Percentiles rank a stretch among this genome's conserved stretches.
phyloP scores from a whole-genome alignment of 2,797 vertebrate genomes.

The Lagocephalus sceleratus region DNA sequence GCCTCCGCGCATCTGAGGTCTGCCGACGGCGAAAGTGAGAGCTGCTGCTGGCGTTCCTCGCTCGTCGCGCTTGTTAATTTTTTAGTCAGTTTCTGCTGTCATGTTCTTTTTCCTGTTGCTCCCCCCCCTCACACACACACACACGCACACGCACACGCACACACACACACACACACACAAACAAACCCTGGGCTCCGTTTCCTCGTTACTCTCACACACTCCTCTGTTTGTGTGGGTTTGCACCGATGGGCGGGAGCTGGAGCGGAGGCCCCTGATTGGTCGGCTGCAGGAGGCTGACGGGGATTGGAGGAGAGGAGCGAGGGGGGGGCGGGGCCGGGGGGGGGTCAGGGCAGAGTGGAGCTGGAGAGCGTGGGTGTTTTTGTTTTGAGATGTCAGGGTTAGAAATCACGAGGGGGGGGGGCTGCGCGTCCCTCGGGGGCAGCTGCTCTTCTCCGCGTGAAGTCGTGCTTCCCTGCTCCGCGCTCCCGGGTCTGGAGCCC shows the following conservation, averaged over 20 bases:
- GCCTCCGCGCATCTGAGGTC: too few species aligned
- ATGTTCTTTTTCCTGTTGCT: constrained; percentile 25
- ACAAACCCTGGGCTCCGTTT: background rate
- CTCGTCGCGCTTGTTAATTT: constrained; percentile 28
- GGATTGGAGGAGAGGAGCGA: constrained; percentile 61
- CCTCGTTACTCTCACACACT: constrained; percentile 36
- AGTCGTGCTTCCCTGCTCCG: constrained; percentile 32
- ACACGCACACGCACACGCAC: background rate
- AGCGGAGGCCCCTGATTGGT: constrained; percentile 66
- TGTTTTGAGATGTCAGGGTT: constrained; percentile 83
- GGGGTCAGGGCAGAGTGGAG: constrained; percentile 77
- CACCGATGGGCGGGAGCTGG: constrained; percentile 73
- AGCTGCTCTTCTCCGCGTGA: constrained; percentile 53
- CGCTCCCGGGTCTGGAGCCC: constrained; percentile 55
- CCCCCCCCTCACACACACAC: background rate
- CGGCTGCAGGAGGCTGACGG: constrained; percentile 39
- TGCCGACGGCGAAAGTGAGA: too few species aligned
- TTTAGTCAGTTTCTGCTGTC: constrained; percentile 44
- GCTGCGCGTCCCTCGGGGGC: constrained; percentile 40
- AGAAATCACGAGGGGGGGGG: constrained; percentile 71
- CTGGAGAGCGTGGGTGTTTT: constrained; percentile 83
- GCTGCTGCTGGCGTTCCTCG: too few species aligned
- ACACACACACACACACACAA: too few species aligned
- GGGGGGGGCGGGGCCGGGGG: constrained; percentile 60
- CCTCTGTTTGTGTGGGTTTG: constrained; percentile 76